phyloP scores from a whole-genome alignment of 30 jellyfish, hydroid and myxozoan genomes.

The Pseudorhiza aurosa region DNA sequence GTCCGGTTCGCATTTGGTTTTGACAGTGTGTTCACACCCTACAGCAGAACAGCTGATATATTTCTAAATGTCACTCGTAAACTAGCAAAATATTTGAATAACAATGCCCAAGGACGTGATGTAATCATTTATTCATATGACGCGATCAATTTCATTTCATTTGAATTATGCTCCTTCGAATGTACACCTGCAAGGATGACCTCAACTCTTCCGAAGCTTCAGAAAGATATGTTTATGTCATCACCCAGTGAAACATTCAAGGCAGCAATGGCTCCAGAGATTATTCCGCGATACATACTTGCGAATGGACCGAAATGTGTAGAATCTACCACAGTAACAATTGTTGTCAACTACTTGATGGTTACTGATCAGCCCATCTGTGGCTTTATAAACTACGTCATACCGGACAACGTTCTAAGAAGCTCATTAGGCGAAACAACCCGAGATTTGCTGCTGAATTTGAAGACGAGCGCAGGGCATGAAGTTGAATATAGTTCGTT shows the following conservation, averaged over 20 bases:
- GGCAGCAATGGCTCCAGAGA: constrained; percentile 67
- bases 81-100: constrained; percentile 20
- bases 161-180: constrained; percentile 62
- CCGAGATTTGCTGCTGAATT: constrained; percentile 45
- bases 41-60: constrained; percentile 48
- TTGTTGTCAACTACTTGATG: constrained; percentile 6
- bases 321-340: constrained; percentile 24
- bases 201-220: constrained; percentile 54
- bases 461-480: constrained; percentile 29
- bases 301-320: constrained; percentile 76
- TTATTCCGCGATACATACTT: constrained; percentile 57
- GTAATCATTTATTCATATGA: constrained; percentile 44
- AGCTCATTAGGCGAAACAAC: constrained; percentile 79
- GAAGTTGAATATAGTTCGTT: not conserved
- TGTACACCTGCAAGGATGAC: constrained; percentile 63
- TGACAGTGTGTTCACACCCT: constrained; percentile 12
- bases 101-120: constrained; percentile 3
- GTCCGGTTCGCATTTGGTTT: constrained; percentile 72
- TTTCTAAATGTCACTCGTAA: constrained; percentile 50
- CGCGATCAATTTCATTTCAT: constrained; percentile 36
- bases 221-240: constrained; percentile 34
- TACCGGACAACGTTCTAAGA: constrained; percentile 64
- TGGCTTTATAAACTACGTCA: constrained; percentile 49
- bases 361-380: constrained; percentile 40
- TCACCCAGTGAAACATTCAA: constrained; percentile 62